These are phyloP conservation scores for Muscicapa striata DNA, from an alignment of 2,797 vertebrate species.

Conservation along the genomic window DNA sequence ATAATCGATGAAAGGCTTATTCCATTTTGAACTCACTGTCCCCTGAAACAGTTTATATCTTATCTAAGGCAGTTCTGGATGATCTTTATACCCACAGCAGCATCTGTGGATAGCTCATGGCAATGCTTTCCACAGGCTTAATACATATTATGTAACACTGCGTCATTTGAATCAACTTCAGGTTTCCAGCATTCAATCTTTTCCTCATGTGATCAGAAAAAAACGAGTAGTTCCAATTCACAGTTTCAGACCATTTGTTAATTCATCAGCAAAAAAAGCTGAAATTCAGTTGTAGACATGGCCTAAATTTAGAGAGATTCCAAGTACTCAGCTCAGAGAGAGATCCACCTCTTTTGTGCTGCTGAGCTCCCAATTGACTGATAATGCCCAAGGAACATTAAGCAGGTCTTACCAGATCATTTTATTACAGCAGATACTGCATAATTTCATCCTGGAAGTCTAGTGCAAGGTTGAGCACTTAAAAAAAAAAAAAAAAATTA, in stretches of 20 bases:
- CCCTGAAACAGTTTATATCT: background rate
- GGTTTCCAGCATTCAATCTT: background rate
- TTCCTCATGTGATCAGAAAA: background rate
- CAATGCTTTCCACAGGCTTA: background rate
- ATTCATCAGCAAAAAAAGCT: background rate
- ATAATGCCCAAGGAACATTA: background rate
- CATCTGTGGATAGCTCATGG: background rate
- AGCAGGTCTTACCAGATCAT: background rate
- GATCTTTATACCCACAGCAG: background rate
- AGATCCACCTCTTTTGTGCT: background rate
- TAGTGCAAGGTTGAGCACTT: background rate
- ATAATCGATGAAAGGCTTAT: background rate
- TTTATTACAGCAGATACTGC: background rate
- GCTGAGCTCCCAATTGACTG: background rate
- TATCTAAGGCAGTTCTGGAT: background rate
- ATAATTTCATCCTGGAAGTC: background rate
- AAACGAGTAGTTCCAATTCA: background rate
- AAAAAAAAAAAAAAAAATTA: background rate
- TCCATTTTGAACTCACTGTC: background rate
- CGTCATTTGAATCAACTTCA: background rate
- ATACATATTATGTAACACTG: background rate
- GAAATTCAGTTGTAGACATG: background rate
- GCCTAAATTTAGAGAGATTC: background rate
- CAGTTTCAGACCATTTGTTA: background rate
- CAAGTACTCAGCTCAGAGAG: background rate